Conservation (phyloP, 2,888 invertebrate species). For the Cryptus viduatorius region DNA sequence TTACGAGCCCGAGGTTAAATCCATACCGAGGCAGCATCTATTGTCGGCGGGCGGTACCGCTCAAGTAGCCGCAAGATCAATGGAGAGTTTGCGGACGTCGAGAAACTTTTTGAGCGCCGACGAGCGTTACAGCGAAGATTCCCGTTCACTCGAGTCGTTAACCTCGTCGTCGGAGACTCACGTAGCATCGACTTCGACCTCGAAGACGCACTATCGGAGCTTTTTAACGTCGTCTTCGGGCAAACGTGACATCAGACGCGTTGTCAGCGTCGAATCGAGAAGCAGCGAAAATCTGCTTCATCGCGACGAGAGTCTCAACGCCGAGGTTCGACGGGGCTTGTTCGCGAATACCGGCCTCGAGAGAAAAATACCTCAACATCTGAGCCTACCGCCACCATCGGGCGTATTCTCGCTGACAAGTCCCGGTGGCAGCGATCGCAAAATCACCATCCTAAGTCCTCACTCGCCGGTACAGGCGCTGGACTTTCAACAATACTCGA, state of each 20-base stretch:
- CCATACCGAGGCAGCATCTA: constrained; percentile 77
- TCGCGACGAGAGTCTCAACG: constrained; percentile 87
- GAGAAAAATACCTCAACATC: constrained; percentile 88
- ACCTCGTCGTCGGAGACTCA: constrained; percentile 86
- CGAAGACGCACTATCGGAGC: constrained; percentile 87
- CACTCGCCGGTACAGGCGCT: constrained; percentile 91
- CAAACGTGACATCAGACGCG: constrained; percentile 88
- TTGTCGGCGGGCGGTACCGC: constrained; percentile 74
- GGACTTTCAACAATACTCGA: constrained; percentile 87
- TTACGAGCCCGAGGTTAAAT: constrained; percentile 87
- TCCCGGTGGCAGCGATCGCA: constrained; percentile 86
- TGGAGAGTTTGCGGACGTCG: constrained; percentile 89
- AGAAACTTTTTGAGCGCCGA: constrained; percentile 85
- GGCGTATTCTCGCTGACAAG: constrained; percentile 87
- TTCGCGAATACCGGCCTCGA: constrained; percentile 88
- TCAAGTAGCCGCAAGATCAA: constrained; percentile 88
- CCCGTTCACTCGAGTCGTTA: constrained; percentile 81
- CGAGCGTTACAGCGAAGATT: constrained; percentile 81
- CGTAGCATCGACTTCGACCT: constrained; percentile 84
- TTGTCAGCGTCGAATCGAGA: constrained; percentile 86
- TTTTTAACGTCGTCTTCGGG: constrained; percentile 88
- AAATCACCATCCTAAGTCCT: constrained; percentile 92
- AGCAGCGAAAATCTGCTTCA: constrained; percentile 88
- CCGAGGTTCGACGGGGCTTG: constrained; percentile 89
- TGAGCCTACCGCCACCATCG: constrained; percentile 89